Percentiles rank a stretch among this genome's conserved stretches.
These are phyloP conservation scores for Charaxes varanes DNA, from an alignment of 1,140 invertebrate genomes.

Conservation along the genomic window DNA sequence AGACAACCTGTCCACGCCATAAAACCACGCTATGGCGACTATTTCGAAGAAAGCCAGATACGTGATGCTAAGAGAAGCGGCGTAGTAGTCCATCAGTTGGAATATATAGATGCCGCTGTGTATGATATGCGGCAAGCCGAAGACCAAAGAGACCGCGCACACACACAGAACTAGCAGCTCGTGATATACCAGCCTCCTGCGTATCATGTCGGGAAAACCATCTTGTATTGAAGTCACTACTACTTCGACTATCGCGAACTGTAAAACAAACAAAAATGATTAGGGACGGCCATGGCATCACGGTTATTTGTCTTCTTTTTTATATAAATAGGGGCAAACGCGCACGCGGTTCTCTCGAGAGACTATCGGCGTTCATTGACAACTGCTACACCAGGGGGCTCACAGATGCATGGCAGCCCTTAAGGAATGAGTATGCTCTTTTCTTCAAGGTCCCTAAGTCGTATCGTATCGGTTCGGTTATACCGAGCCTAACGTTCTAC, in stretches of 20 bases:
- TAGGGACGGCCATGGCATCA: too few species aligned
- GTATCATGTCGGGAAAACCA: slow-evolving; percentile 89
- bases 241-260: slow-evolving; percentile 94
- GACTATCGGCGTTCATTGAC: too few species aligned
- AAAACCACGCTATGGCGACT: slow-evolving; percentile 92
- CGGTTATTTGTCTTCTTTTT: too few species aligned
- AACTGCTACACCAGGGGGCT: too few species aligned
- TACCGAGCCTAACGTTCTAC: too few species aligned
- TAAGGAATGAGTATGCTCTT: too few species aligned
- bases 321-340: too few species aligned
- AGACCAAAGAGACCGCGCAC: slow-evolving; percentile 87
- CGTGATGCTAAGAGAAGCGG: slow-evolving; percentile 92
- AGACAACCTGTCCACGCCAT: slow-evolving; percentile 87
- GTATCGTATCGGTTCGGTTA: too few species aligned
- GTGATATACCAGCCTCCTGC: slow-evolving; percentile 86
- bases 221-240: slow-evolving; percentile 94
- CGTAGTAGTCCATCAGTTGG: slow-evolving; percentile 94
- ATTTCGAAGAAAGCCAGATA: slow-evolving; percentile 95
- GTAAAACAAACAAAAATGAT: slow-evolving; percentile 42
- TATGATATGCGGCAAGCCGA: slow-evolving; percentile 89
- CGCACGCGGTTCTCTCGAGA: too few species aligned
- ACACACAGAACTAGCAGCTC: slow-evolving; percentile 90
- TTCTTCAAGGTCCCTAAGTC: too few species aligned
- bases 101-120: slow-evolving; percentile 95
- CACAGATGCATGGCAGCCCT: too few species aligned